A percentile compares a stretch with the other conserved stretches of the same genome.
These are phyloP conservation scores for Scaptomyza polygonia DNA, from an alignment of 2,888 invertebrate genomes.

Conservation along the genomic window DNA sequence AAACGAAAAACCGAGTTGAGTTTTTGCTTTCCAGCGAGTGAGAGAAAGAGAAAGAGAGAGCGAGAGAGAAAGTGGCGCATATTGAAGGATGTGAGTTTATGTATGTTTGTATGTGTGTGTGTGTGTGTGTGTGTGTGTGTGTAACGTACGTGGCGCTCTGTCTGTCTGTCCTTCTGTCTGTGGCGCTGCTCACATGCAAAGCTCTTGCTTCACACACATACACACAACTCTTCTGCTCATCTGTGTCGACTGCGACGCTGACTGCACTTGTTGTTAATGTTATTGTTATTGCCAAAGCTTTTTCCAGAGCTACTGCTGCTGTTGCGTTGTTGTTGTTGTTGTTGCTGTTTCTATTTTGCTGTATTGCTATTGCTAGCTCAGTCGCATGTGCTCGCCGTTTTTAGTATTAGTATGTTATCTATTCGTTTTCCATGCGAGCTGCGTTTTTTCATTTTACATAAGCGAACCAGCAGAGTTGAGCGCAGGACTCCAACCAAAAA, in stretches of 20 bases:
- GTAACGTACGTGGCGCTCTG: constrained; percentile 59
- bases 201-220: constrained; percentile 32
- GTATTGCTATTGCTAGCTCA: constrained; percentile 42
- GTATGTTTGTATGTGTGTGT: no score
- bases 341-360: constrained; percentile 43
- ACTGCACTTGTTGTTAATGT: constrained; percentile 44
- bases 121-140: constrained; percentile 28
- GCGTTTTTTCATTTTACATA: constrained; percentile 59
- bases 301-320: constrained; percentile 45
- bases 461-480: constrained; percentile 39
- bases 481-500: constrained; percentile 40
- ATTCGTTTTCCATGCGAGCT: constrained; percentile 70
- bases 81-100: constrained; percentile 37
- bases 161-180: constrained; percentile 34
- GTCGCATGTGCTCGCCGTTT: constrained; percentile 72
- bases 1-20: constrained; percentile 72
- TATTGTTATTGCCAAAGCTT: constrained; percentile 57
- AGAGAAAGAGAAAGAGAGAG: constrained; percentile 41
- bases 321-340: constrained; percentile 52
- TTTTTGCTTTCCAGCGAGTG: constrained; percentile 67
- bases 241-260: constrained; percentile 32
- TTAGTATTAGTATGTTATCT: constrained; percentile 77
- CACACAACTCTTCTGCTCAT: constrained; percentile 74
- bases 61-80: constrained; percentile 40
- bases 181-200: constrained; percentile 62